These are phyloP conservation scores for Sinocyclocheilus anshuiensis DNA, from an alignment of 2,113 vertebrate genomes.

Conservation along the genomic window DNA sequence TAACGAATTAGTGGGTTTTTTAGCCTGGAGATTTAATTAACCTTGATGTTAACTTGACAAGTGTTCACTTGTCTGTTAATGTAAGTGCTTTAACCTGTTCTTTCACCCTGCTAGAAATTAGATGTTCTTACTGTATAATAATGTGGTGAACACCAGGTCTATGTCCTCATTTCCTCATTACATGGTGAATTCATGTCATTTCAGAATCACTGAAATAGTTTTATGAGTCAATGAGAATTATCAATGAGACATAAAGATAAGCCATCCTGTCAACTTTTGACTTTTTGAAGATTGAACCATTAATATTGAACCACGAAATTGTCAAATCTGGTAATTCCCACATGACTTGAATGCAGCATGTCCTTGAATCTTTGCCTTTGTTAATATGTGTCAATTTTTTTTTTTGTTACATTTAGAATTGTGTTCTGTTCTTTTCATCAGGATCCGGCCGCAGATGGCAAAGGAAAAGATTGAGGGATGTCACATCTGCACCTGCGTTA, in stretches of 20 bases:
- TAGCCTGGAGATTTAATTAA: constrained; percentile 12
- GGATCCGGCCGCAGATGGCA: constrained; percentile 94
- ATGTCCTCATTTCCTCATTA: not conserved
- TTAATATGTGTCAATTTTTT: not conserved
- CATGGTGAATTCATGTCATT: too few species aligned
- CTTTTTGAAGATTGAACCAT: not conserved
- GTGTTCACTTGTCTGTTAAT: not conserved
- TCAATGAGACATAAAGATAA: not conserved
- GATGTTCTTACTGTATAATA: too few species aligned
- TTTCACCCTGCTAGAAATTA: not conserved
- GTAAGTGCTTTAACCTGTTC: not conserved
- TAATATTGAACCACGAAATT: not conserved
- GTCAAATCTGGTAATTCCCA: not conserved
- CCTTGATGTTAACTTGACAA: not conserved
- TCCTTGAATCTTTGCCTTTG: not conserved
- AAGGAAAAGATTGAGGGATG: constrained; percentile 98
- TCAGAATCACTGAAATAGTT: not conserved
- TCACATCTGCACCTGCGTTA: constrained; percentile 92
- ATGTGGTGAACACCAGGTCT: too few species aligned
- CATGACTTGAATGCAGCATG: not conserved
- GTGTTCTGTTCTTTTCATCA: constrained; percentile 51
- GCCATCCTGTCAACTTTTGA: not conserved
- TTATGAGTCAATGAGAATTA: too few species aligned
- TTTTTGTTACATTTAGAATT: not conserved
- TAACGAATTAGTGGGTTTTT: not conserved